Evolutionary conservation across 2,113 vertebrate species (phyloP).

Genomic region (human (Homo sapiens)): DNA sequence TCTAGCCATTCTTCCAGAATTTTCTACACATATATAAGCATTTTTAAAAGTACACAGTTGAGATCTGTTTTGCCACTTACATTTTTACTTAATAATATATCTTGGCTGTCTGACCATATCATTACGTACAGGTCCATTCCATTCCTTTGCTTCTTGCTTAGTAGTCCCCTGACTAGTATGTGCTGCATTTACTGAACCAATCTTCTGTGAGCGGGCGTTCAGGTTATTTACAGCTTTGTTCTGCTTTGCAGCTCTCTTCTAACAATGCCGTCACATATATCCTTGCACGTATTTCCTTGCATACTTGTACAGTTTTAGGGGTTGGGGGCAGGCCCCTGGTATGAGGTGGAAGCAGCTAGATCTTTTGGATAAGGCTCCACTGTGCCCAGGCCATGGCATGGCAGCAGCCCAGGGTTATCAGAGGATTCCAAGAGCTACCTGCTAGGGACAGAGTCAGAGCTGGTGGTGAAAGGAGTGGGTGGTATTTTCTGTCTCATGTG

Average conservation of each 20-base stretch:
- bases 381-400: not conserved
- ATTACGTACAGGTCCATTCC: too few relatives aligned
- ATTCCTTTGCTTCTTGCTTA: not conserved
- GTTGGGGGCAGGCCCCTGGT: rapidly evolving
- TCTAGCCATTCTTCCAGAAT: not conserved
- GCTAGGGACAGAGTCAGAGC: not conserved
- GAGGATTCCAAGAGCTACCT: not conserved
- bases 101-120: not conserved
- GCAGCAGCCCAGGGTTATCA: not conserved
- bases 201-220: not conserved
- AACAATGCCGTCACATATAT: not conserved
- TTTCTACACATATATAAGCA: not conserved
- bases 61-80: not conserved
- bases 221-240: not conserved
- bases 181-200: not conserved
- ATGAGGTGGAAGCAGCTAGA: not conserved
- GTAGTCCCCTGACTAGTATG: too few relatives aligned
- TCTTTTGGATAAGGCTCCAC: not conserved
- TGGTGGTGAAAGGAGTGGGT: not conserved
- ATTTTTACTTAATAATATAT: not conserved
- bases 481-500: not conserved
- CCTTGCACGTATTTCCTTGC: not conserved
- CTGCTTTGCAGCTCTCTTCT: not conserved
- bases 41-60: not conserved
- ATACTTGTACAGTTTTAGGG: not conserved